These are phyloP conservation scores for Agrochola lychnidis DNA, from an alignment of 2,888 invertebrate genomes.

Conservation along the genomic window DNA sequence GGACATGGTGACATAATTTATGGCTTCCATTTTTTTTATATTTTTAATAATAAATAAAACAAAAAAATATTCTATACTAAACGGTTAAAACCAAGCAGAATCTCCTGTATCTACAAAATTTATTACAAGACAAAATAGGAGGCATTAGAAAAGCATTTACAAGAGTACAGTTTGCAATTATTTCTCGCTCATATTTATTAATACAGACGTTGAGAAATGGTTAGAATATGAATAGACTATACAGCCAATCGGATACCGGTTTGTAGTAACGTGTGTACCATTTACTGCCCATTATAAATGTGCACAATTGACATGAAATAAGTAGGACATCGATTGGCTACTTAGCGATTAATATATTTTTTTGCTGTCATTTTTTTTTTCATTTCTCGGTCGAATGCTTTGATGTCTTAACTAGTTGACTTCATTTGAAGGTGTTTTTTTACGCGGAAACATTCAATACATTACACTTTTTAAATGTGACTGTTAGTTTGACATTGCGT, in stretches of 20 bases:
- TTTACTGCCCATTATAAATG: slow-evolving; percentile 53
- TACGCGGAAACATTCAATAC: slow-evolving; percentile 53
- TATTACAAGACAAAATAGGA: slow-evolving; percentile 37
- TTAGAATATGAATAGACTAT: slow-evolving; percentile 48
- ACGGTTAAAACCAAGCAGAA: not conserved
- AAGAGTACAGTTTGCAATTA: slow-evolving; percentile 44
- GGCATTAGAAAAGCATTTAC: slow-evolving; percentile 42
- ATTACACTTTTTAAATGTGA: slow-evolving; percentile 56
- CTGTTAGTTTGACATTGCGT: slow-evolving; percentile 37
- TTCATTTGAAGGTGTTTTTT: slow-evolving; percentile 58
- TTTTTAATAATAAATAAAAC: not conserved
- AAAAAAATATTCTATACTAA: not conserved
- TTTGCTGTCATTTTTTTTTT: slow-evolving; percentile 60
- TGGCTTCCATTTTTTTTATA: not conserved
- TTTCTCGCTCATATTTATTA: slow-evolving; percentile 51
- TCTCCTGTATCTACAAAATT: slow-evolving; percentile 10
- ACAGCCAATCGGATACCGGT: slow-evolving; percentile 60
- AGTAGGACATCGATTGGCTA: slow-evolving; percentile 65
- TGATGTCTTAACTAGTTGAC: slow-evolving; percentile 71
- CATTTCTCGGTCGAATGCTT: slow-evolving; percentile 64
- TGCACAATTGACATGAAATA: slow-evolving; percentile 64
- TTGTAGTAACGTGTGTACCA: slow-evolving; percentile 52
- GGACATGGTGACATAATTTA: not conserved
- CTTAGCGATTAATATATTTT: slow-evolving; percentile 69
- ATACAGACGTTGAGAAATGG: slow-evolving; percentile 63